phyloP scores from a whole-genome alignment of 2,888 invertebrate genomes.

The Parthenolecanium corni region DNA sequence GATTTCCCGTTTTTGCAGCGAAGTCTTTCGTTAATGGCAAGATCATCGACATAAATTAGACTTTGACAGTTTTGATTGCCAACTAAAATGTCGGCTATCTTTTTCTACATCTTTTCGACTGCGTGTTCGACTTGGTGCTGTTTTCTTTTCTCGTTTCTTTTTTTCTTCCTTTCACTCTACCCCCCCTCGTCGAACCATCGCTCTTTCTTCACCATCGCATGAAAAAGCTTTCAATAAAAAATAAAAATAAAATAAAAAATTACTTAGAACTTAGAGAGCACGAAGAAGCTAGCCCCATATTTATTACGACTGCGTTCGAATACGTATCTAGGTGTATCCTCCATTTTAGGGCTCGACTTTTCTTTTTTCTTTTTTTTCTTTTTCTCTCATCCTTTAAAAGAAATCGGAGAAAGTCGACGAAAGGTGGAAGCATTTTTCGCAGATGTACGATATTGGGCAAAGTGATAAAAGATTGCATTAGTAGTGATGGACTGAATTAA shows the following conservation, averaged over 20 bases:
- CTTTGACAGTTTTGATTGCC: conserved; percentile 19
- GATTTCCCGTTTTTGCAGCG: conserved; percentile 13
- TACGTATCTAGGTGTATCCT: background rate
- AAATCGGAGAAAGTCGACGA: too few species aligned
- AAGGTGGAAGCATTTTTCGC: too few species aligned
- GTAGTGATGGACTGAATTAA: too few species aligned
- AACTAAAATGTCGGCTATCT: conserved; percentile 8
- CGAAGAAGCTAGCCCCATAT: background rate
- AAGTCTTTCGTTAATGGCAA: conserved; percentile 9
- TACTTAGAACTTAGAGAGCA: background rate
- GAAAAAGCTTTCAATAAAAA: background rate
- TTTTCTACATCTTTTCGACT: background rate
- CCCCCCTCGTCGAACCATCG: too few species aligned
- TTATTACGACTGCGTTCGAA: conserved; percentile 2
- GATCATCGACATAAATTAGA: conserved; percentile 20
- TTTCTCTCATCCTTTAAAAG: too few species aligned
- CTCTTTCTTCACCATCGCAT: too few species aligned
- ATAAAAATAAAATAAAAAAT: conserved; percentile 5
- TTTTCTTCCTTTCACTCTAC: background rate
- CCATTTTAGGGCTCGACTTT: too few species aligned
- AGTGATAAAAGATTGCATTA: too few species aligned
- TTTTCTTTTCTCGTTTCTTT: background rate
- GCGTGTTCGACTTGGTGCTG: background rate
- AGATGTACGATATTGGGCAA: too few species aligned
- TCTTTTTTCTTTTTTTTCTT: too few species aligned